Evolutionary conservation across 2,113 vertebrate species (phyloP).

Genomic region (Oxyura jamaicensis): DNA sequence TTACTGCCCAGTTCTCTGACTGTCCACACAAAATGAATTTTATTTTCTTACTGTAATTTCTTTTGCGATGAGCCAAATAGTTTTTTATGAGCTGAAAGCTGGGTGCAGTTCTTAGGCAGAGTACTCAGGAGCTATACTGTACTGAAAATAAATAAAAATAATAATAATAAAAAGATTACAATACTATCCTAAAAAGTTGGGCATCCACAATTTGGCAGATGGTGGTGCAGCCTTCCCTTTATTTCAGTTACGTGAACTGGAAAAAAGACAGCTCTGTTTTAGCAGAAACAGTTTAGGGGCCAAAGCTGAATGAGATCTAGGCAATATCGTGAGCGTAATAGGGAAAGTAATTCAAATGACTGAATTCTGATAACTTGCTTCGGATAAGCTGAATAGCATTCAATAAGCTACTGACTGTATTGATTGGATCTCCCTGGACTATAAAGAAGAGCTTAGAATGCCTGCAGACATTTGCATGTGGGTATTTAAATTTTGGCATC

Average conservation of each 20-base stretch:
- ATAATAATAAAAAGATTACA: too few relatives aligned
- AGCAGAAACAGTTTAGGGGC: not conserved
- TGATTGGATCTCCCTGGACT: not conserved
- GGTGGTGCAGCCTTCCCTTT: not conserved
- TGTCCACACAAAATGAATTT: not conserved
- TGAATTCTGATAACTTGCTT: not conserved
- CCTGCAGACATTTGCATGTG: not conserved
- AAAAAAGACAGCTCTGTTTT: not conserved
- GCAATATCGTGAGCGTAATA: not conserved
- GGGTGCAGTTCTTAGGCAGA: not conserved
- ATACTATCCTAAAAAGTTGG: not conserved
- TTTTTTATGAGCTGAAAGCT: not conserved
- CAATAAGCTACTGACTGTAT: not conserved
- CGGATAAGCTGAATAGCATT: not conserved
- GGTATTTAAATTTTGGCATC: not conserved
- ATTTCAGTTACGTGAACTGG: not conserved
- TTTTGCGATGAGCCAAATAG: not conserved
- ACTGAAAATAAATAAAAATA: not conserved
- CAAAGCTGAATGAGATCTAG: not conserved
- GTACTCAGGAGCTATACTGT: not conserved
- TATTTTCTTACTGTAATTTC: not conserved
- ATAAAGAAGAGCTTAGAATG: not conserved
- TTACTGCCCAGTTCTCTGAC: not conserved
- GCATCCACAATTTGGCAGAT: not conserved
- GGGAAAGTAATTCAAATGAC: not conserved